phyloP scores from a whole-genome alignment of 2,888 invertebrate genomes.

The Drosophila anomelani region DNA sequence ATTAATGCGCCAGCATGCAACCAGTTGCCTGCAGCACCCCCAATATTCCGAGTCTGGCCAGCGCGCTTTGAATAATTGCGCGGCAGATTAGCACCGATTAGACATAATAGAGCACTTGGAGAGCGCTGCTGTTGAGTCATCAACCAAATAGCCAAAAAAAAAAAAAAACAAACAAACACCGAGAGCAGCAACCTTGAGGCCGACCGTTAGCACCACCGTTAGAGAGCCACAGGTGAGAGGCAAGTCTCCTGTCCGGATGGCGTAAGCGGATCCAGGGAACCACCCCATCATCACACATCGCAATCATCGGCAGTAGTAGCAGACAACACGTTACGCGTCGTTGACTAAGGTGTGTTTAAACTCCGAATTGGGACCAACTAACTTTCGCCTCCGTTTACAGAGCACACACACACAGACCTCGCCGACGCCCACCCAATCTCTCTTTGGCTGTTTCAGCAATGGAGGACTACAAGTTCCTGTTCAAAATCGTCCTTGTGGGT shows the following conservation, averaged over 20 bases:
- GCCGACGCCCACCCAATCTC: constrained; percentile 5
- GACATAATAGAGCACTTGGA: constrained; percentile 27
- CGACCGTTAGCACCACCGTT: constrained; percentile 49
- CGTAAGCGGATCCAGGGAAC: constrained; percentile 46
- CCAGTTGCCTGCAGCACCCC: constrained; percentile 13
- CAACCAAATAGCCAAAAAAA: constrained; percentile 42
- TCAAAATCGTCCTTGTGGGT: constrained; percentile 99
- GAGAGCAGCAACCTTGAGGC: constrained; percentile 53
- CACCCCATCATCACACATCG: constrained; percentile 24
- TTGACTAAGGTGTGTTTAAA: constrained; percentile 63
- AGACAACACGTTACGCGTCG: constrained; percentile 67
- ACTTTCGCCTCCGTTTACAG: constrained; percentile 37
- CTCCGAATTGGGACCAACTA: constrained; percentile 37
- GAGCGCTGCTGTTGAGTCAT: constrained; percentile 69
- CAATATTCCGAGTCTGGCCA: constrained; percentile 1
- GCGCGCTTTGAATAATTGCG: constrained; percentile 46
- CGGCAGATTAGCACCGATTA: constrained; percentile 4
- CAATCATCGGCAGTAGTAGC: constrained; percentile 45
- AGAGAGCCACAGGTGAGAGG: constrained; percentile 64
- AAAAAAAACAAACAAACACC: constrained; percentile 18
- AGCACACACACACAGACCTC: constrained; percentile 13
- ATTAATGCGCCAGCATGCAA: constrained; percentile 51
- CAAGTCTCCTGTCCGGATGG: constrained; percentile 36
- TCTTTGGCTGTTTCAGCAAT: constrained; percentile 80
- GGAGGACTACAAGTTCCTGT: constrained; percentile 99